A percentile compares a stretch with the other conserved stretches of the same genome.
Evolutionary conservation across 2,888 invertebrate genomes (phyloP).

Genomic region (Drosophila flavopinicola): DNA sequence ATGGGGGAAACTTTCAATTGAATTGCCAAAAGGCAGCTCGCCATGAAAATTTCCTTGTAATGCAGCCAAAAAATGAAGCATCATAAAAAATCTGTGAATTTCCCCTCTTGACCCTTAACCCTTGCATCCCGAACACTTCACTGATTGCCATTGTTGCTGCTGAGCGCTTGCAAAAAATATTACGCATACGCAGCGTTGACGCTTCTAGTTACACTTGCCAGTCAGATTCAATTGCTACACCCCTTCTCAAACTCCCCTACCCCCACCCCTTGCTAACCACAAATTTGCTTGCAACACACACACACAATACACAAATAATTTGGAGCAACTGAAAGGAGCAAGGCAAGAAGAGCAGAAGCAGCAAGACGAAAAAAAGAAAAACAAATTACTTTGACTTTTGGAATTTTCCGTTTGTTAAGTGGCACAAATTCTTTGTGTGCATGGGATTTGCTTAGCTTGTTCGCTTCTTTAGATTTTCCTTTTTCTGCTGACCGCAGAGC

Average conservation of each 20-base stretch:
- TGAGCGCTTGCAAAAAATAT: conserved; percentile 39
- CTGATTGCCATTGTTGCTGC: conserved; percentile 57
- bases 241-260: conserved; percentile 5
- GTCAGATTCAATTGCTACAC: conserved; percentile 39
- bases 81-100: conserved; percentile 57
- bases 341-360: too few species aligned
- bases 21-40: conserved; percentile 34
- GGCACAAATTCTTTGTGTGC: conserved; percentile 53
- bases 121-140: neutral
- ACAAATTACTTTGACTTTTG: conserved; percentile 63
- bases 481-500: conserved; percentile 65
- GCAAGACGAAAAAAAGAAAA: conserved; percentile 21
- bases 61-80: conserved; percentile 39
- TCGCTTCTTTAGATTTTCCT: conserved; percentile 42
- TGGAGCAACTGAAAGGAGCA: conserved; percentile 12
- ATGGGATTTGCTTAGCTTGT: conserved; percentile 47
- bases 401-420: conserved; percentile 61
- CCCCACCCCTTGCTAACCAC: neutral
- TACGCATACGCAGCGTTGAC: conserved; percentile 55
- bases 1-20: conserved; percentile 50
- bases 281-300: conserved; percentile 4
- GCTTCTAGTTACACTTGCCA: conserved; percentile 37
- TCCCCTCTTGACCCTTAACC: neutral
- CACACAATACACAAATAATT: conserved; percentile 59
- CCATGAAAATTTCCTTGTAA: conserved; percentile 39